A percentile compares a stretch with the other conserved stretches of the same genome.
These are phyloP conservation scores for Rhinophrynus dorsalis DNA, from an alignment of 2,797 vertebrate genomes.

Conservation along the genomic window DNA sequence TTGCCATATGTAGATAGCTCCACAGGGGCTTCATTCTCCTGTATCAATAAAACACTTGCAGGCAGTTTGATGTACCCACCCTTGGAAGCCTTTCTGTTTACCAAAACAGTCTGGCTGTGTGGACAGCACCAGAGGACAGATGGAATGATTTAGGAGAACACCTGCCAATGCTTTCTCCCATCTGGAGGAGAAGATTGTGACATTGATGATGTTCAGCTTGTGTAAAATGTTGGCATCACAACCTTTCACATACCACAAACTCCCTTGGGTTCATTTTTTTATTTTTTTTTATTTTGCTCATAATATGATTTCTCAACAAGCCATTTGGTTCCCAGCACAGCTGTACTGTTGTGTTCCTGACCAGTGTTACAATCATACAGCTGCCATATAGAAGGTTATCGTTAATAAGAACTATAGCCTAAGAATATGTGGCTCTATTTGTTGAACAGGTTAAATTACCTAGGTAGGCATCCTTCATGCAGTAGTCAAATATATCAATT, in stretches of 20 bases:
- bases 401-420: no score
- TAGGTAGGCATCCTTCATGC: no score
- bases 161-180: conserved; percentile 53
- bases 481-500: no score
- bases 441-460: no score
- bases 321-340: conserved; percentile 11
- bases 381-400: neutral
- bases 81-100: conserved; percentile 54
- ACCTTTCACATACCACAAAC: conserved; percentile 33
- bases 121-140: conserved; percentile 14
- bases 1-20: no score
- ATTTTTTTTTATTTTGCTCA: conserved; percentile 4
- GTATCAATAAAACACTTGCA: conserved; percentile 20
- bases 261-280: conserved; percentile 22
- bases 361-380: neutral
- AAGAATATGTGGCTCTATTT: no score
- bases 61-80: conserved; percentile 33
- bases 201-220: conserved; percentile 46
- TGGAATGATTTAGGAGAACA: conserved; percentile 57
- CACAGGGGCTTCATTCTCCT: conserved; percentile 5
- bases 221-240: conserved; percentile 53
- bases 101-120: conserved; percentile 36
- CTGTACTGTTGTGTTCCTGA: conserved; percentile 9
- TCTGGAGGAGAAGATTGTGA: conserved; percentile 58
- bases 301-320: neutral